Evolutionary conservation across 2,797 vertebrate species (phyloP).

Genomic region (Neomorphus geoffroyi): DNA sequence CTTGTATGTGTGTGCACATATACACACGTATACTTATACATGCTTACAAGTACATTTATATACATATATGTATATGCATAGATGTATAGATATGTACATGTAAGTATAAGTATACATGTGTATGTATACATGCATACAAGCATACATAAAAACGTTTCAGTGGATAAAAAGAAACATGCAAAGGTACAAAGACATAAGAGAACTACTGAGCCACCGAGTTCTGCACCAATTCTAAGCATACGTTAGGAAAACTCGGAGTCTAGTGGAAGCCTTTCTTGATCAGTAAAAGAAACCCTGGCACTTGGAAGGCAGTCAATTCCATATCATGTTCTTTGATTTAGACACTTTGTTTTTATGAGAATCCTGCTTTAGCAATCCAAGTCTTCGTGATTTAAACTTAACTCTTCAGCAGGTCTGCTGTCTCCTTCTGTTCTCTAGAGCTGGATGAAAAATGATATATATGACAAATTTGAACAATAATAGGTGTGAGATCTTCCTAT

Average conservation of each 20-base stretch:
- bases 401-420: background rate
- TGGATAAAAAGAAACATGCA: background rate
- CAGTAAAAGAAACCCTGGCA: background rate
- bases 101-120: background rate
- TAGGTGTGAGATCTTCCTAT: background rate
- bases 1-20: fast-evolving
- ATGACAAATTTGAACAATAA: background rate
- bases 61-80: background rate
- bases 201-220: background rate
- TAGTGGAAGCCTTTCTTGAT: background rate
- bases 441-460: background rate
- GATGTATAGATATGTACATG: background rate
- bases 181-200: background rate
- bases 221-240: background rate
- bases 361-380: background rate
- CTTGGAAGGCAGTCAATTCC: background rate
- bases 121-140: background rate
- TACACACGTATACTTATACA: background rate
- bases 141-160: background rate
- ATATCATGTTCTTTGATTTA: background rate
- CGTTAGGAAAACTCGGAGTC: background rate
- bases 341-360: background rate
- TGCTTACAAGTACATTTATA: background rate
- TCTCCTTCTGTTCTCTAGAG: background rate
- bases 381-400: background rate